Evolutionary conservation across 2,113 vertebrate species (phyloP).

Genomic region (Vimba vimba): DNA sequence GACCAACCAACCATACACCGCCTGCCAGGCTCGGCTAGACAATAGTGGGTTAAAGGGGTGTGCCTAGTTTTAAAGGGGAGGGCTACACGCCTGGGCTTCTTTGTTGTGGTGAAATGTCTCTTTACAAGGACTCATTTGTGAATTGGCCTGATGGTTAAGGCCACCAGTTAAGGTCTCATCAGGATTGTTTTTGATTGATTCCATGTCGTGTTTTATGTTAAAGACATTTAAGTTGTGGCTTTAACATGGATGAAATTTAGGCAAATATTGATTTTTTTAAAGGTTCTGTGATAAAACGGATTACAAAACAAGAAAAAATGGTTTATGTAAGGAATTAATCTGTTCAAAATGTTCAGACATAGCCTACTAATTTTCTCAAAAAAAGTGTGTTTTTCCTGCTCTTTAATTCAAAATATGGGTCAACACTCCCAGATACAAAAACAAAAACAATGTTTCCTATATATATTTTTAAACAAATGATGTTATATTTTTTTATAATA

Average conservation of each 20-base stretch:
- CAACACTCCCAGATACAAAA: background rate
- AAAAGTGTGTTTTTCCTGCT: background rate
- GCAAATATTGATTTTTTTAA: background rate
- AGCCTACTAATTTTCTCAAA: background rate
- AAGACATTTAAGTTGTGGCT: background rate
- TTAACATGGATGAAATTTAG: background rate
- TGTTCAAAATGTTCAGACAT: background rate
- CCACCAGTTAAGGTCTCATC: background rate
- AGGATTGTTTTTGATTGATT: background rate
- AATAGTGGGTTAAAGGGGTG: slow-evolving; percentile 74
- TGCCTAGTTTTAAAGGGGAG: slow-evolving; percentile 71
- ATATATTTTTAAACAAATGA: background rate
- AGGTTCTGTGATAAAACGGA: background rate
- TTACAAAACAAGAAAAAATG: background rate
- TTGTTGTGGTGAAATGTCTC: slow-evolving; percentile 56
- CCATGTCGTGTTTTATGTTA: background rate
- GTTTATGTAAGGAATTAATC: background rate
- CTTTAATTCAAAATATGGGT: background rate
- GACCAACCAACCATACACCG: slow-evolving; percentile 54
- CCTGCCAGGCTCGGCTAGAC: slow-evolving; percentile 52
- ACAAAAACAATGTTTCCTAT: background rate
- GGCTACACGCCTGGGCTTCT: slow-evolving; percentile 52
- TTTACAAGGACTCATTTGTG: slow-evolving; percentile 28
- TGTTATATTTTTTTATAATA: background rate
- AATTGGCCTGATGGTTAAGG: slow-evolving; percentile 3